Conservation (phyloP, 2,797 vertebrate species). For the Astyanax mexicanus region DNA sequence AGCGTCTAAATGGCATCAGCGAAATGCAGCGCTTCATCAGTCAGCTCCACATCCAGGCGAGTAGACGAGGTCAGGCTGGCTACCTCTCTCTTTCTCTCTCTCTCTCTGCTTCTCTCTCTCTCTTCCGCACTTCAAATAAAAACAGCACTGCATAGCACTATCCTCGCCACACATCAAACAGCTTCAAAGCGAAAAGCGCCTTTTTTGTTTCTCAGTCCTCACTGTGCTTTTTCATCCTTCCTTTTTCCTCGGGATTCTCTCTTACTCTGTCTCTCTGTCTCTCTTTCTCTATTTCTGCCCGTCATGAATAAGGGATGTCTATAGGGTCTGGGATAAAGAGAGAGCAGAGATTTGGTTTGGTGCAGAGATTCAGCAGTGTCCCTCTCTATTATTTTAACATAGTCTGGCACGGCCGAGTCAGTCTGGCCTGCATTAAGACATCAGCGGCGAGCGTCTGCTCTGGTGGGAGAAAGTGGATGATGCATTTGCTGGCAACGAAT, state of each 20-base stretch:
- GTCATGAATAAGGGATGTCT: constrained; percentile 50
- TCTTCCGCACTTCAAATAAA: constrained; percentile 27
- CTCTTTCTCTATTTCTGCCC: constrained; percentile 33
- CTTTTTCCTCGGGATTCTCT: constrained; percentile 11
- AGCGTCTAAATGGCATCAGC: constrained; percentile 55
- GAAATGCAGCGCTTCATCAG: constrained; percentile 50
- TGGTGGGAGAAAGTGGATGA: constrained; percentile 23
- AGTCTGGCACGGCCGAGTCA: constrained; percentile 27
- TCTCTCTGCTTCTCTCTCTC: constrained; percentile 2
- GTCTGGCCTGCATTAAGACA: constrained; percentile 55
- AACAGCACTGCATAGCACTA: no score
- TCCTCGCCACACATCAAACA: constrained; percentile 53
- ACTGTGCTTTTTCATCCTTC: constrained; percentile 28
- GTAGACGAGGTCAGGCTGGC: constrained; percentile 41
- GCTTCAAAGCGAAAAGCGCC: constrained; percentile 50
- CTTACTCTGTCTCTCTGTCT: constrained; percentile 32
- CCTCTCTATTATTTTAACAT: constrained; percentile 44
- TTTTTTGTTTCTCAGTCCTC: constrained; percentile 49
- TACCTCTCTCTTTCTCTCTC: constrained; percentile 23
- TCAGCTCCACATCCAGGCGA: constrained; percentile 42
- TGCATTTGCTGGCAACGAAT: constrained; percentile 28
- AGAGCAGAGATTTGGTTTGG: constrained; percentile 22
- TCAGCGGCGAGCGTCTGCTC: constrained; percentile 37
- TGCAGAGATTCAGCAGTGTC: constrained; percentile 39
- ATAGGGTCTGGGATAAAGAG: constrained; percentile 22